A percentile compares a stretch with the other conserved stretches of the same genome.
Evolutionary conservation across 2,888 invertebrate genomes (phyloP).

Genomic region (Automeris io): DNA sequence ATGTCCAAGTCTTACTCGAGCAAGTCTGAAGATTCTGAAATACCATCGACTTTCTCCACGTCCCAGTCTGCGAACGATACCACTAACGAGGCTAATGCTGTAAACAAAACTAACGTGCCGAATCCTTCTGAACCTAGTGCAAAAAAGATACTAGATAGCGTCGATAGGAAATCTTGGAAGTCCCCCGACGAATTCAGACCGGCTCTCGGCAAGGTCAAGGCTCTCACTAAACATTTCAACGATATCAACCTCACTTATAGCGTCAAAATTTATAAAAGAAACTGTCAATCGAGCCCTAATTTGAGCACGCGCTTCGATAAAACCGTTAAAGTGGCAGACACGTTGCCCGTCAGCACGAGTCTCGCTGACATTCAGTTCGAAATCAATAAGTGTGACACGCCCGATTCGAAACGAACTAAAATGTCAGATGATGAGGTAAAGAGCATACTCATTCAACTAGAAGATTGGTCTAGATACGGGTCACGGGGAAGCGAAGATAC

Average conservation of each 20-base stretch:
- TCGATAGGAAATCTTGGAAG: constrained; percentile 79
- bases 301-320: constrained; percentile 45
- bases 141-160: constrained; percentile 52
- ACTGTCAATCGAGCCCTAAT: constrained; percentile 69
- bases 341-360: constrained; percentile 53
- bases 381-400: constrained; percentile 49
- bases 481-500: constrained; percentile 68
- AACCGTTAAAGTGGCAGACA: constrained; percentile 31
- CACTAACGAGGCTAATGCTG: constrained; percentile 20
- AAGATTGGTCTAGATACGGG: constrained; percentile 70
- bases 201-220: constrained; percentile 83
- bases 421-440: constrained; percentile 65
- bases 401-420: constrained; percentile 43
- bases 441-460: constrained; percentile 64
- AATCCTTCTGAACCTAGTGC: constrained; percentile 40
- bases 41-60: constrained; percentile 50
- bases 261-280: constrained; percentile 57
- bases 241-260: constrained; percentile 63
- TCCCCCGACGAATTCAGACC: constrained; percentile 83
- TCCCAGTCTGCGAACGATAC: constrained; percentile 52
- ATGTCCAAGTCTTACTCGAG: constrained; percentile 52
- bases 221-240: constrained; percentile 82
- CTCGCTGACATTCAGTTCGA: constrained; percentile 62
- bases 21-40: constrained; percentile 58
- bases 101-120: constrained; percentile 22